Percentiles rank a stretch among this genome's conserved stretches.
phyloP scores from a whole-genome alignment of 1,140 invertebrate species.

The Drosophila lacertosa region DNA sequence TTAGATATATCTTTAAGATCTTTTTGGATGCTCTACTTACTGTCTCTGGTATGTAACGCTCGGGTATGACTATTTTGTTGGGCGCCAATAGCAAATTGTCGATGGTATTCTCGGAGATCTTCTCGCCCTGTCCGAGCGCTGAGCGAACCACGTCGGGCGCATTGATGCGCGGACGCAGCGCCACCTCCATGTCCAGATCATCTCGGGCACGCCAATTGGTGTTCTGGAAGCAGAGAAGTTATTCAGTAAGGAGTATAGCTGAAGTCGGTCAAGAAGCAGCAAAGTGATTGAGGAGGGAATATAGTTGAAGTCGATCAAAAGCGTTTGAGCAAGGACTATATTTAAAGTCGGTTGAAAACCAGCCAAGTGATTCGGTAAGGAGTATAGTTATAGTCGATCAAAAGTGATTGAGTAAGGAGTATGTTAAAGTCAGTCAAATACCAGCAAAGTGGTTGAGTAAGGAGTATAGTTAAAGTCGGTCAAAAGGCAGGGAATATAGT shows the following conservation, averaged over 20 bases:
- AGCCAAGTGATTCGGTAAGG: no score
- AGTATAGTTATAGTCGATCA: no score
- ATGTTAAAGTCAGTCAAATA: no score
- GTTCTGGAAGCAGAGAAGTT: constrained; percentile 80
- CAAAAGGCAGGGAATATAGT: no score
- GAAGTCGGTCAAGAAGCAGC: constrained; percentile 30
- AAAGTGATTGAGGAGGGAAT: neutral
- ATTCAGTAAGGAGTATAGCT: no score
- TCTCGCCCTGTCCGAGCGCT: constrained; percentile 87
- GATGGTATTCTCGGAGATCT: constrained; percentile 89
- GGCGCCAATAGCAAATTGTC: constrained; percentile 93
- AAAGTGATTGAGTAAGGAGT: no score
- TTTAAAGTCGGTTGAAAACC: no score
- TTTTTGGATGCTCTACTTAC: constrained; percentile 84
- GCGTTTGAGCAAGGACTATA: no score
- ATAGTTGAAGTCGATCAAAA: neutral
- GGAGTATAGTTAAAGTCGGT: no score
- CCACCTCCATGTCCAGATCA: constrained; percentile 94
- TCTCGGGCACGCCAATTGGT: constrained; percentile 88
- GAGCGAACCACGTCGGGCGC: constrained; percentile 94
- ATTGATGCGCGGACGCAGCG: constrained; percentile 88
- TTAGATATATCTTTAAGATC: neutral
- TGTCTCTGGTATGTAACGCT: constrained; percentile 95
- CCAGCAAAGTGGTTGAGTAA: neutral
- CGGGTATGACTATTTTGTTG: constrained; percentile 95